These are phyloP conservation scores for Caradrina clavipalpis DNA, from an alignment of 2,888 invertebrate genomes.

Conservation along the genomic window DNA sequence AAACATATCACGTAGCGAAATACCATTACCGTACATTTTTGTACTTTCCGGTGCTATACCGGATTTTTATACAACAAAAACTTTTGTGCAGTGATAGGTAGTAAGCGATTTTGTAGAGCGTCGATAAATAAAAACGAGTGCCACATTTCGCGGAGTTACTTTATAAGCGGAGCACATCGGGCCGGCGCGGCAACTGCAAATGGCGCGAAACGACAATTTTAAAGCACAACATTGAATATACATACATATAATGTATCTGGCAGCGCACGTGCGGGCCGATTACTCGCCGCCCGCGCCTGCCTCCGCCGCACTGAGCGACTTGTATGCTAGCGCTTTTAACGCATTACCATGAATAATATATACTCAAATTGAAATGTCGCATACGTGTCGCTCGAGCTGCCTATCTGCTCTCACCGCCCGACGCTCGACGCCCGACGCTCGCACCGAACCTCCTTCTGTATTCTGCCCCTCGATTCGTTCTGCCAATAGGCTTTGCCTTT, in stretches of 20 bases:
- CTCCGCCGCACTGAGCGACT: slow-evolving; percentile 78
- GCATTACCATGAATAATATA: slow-evolving; percentile 91
- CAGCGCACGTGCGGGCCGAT: slow-evolving; percentile 86
- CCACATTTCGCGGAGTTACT: slow-evolving; percentile 83
- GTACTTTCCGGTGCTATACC: slow-evolving; percentile 41
- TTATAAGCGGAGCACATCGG: slow-evolving; percentile 86
- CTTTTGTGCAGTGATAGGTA: slow-evolving; percentile 72
- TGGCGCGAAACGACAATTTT: slow-evolving; percentile 89
- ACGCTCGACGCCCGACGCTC: slow-evolving; percentile 61
- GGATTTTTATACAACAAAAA: slow-evolving; percentile 60
- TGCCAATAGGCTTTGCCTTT: slow-evolving; percentile 86
- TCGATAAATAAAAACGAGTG: slow-evolving; percentile 81
- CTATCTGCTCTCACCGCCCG: slow-evolving; percentile 80
- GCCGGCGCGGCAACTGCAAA: slow-evolving; percentile 82
- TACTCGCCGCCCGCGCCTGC: slow-evolving; percentile 78
- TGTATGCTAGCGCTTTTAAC: slow-evolving; percentile 89
- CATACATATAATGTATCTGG: slow-evolving; percentile 81
- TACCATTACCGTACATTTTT: slow-evolving; percentile 57
- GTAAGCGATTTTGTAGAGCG: slow-evolving; percentile 76
- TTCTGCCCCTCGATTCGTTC: slow-evolving; percentile 80
- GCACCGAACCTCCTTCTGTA: slow-evolving; percentile 78
- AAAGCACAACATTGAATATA: slow-evolving; percentile 89
- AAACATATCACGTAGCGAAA: slow-evolving; percentile 65
- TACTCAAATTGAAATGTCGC: slow-evolving; percentile 90
- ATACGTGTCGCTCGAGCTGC: slow-evolving; percentile 87